Percentiles rank a stretch among this genome's conserved stretches.
Evolutionary conservation across 2,888 invertebrate genomes (phyloP).

Genomic region (Leptinotarsa tumamoca): DNA sequence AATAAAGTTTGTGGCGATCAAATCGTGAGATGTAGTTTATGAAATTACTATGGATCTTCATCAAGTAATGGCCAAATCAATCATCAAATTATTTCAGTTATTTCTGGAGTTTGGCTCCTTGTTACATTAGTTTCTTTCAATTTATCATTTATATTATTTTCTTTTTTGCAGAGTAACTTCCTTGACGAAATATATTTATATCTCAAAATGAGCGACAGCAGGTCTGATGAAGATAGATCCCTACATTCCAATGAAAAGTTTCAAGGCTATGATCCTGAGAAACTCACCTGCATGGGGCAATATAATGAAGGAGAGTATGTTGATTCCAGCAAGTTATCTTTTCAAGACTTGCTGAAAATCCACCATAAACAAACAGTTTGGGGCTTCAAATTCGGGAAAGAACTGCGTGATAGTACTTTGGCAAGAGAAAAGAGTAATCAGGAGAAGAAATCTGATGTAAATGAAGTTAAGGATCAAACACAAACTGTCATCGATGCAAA

Average conservation of each 20-base stretch:
- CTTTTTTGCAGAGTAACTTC: not conserved
- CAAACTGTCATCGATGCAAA: constrained; percentile 29
- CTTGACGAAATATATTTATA: not conserved
- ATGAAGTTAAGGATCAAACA: constrained; percentile 31
- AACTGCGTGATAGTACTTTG: constrained; percentile 52
- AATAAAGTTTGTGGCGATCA: no score
- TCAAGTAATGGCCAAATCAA: no score
- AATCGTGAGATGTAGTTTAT: no score
- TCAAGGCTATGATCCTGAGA: constrained; percentile 41
- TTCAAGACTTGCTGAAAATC: constrained; percentile 57
- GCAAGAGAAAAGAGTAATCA: constrained; percentile 51
- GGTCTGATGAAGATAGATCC: constrained; percentile 42
- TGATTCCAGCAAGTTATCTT: constrained; percentile 54
- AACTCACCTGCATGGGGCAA: constrained; percentile 31
- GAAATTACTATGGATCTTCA: no score
- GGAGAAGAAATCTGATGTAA: constrained; percentile 41
- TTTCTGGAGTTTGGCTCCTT: no score
- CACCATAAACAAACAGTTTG: constrained; percentile 59
- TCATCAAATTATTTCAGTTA: not conserved
- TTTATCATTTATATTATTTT: not conserved
- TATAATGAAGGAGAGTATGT: constrained; percentile 49
- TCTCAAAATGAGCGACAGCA: constrained; percentile 40
- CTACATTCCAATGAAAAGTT: constrained; percentile 42
- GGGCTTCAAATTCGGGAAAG: constrained; percentile 61
- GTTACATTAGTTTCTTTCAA: not conserved